These are phyloP conservation scores for Embiotoca jacksoni DNA, from an alignment of 2,113 vertebrate genomes.

Conservation along the genomic window DNA sequence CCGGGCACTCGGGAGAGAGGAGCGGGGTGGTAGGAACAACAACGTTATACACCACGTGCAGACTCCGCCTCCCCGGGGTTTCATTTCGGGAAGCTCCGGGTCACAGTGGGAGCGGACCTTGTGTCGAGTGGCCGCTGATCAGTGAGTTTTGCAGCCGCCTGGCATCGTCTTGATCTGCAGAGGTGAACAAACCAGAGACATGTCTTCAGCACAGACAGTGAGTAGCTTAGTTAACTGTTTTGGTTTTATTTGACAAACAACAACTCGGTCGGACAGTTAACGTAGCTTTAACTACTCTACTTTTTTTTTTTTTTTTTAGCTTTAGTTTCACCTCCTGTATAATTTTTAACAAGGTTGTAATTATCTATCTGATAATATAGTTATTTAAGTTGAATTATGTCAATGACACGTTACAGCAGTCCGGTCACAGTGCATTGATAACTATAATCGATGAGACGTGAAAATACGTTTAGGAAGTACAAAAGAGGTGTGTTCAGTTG, in stretches of 20 bases:
- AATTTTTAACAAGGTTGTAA: background rate
- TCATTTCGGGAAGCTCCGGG: background rate
- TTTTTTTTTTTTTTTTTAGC: background rate
- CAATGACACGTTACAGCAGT: no score
- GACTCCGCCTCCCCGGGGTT: slow-evolving; percentile 1
- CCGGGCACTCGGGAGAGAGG: background rate
- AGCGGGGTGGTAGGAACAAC: background rate
- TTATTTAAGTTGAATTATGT: no score
- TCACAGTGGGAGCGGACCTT: rapidly evolving
- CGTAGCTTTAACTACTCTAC: background rate
- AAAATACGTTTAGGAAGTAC: background rate
- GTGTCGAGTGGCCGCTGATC: background rate
- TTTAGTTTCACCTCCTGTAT: background rate
- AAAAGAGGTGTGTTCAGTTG: slow-evolving; percentile 23
- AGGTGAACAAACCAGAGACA: slow-evolving; percentile 22
- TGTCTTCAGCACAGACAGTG: slow-evolving; percentile 70
- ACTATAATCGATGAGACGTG: background rate
- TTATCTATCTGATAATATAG: no score
- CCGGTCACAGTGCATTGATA: background rate
- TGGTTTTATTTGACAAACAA: background rate
- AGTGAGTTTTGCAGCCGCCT: background rate
- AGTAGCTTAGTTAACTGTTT: slow-evolving; percentile 5
- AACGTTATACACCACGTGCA: rapidly evolving
- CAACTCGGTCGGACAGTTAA: background rate
- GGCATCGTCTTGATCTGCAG: background rate